A percentile compares a stretch with the other conserved stretches of the same genome.
These are phyloP conservation scores for Scaptomyza cyrtandrae DNA, from an alignment of 2,888 invertebrate genomes.

Conservation along the genomic window DNA sequence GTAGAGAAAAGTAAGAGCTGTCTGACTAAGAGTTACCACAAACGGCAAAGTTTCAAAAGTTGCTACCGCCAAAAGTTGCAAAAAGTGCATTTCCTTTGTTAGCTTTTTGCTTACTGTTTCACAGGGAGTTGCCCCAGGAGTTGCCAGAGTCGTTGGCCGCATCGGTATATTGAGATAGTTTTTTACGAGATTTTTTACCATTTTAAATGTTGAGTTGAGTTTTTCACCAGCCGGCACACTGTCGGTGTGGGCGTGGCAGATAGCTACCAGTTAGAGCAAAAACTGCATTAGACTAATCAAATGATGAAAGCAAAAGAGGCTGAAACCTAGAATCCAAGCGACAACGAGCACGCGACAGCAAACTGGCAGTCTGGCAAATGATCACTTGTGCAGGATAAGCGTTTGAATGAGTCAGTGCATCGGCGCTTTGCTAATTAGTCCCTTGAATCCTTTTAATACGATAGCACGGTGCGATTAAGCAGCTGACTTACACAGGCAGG, in stretches of 20 bases:
- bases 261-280: conserved; percentile 59
- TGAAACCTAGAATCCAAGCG: conserved; percentile 6
- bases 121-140: background rate
- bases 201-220: conserved; percentile 19
- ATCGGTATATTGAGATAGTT: conserved; percentile 55
- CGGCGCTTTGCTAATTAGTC: conserved; percentile 72
- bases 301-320: conserved; percentile 38
- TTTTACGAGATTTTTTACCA: conserved; percentile 15
- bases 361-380: conserved; percentile 7
- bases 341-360: background rate
- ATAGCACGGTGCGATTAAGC: conserved; percentile 59
- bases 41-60: conserved; percentile 60
- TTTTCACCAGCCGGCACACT: background rate
- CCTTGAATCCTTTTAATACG: conserved; percentile 77
- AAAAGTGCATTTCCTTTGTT: conserved; percentile 53
- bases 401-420: conserved; percentile 38
- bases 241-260: conserved; percentile 10
- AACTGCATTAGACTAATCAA: conserved; percentile 75
- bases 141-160: background rate
- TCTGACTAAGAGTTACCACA: conserved; percentile 51
- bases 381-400: conserved; percentile 19
- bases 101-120: conserved; percentile 24
- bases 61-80: conserved; percentile 65
- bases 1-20: conserved; percentile 28
- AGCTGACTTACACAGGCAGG: conserved; percentile 37